Conservation (phyloP, 2,113 vertebrate genomes). For the human (Homo sapiens) region GRCh38 chr13:113006501-113007000, state of each 20-base stretch:
- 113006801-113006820: background rate
- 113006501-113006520: background rate
- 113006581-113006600: background rate
- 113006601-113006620: background rate
- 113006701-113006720: background rate
- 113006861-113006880: background rate
- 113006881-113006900: background rate
- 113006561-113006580: background rate
- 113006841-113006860: background rate
- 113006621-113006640: background rate
- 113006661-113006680: background rate
- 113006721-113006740: fast-evolving
- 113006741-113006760: background rate
- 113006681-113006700: background rate
- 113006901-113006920: no score
- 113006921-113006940: background rate
- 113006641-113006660: background rate
- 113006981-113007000: background rate
- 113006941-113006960: background rate
- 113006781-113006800: background rate
- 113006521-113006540: background rate
- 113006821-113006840: no score
- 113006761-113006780: background rate
- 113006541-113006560: background rate
- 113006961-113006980: background rate